These are phyloP conservation scores for Melieria crassipennis DNA, from an alignment of 2,888 invertebrate species.

Conservation along the genomic window DNA sequence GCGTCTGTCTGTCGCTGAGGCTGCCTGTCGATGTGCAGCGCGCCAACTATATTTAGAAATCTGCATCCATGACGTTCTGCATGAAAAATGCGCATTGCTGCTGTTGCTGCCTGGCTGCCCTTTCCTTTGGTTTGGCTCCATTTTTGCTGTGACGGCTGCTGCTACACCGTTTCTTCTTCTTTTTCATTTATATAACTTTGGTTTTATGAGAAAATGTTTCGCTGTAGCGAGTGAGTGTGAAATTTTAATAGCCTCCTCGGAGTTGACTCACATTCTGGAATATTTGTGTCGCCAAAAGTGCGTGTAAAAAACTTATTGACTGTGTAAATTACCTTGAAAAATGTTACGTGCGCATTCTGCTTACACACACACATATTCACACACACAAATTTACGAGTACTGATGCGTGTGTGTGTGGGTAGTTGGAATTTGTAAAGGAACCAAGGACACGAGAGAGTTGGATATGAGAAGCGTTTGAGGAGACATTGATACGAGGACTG, in stretches of 20 bases:
- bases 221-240: constrained; percentile 13
- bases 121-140: too few relatives aligned
- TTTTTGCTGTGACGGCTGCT: neutral
- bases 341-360: constrained; percentile 6
- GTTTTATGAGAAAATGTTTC: too few relatives aligned
- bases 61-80: constrained; percentile 36
- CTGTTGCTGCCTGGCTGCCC: constrained; percentile 8
- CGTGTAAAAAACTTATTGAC: neutral
- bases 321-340: constrained; percentile 11
- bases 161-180: neutral
- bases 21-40: neutral
- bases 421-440: neutral
- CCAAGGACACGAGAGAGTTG: too few relatives aligned
- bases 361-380: neutral
- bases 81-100: constrained; percentile 33
- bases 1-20: neutral
- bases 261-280: constrained; percentile 11
- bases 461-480: too few relatives aligned
- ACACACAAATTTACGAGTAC: neutral
- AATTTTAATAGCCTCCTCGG: constrained; percentile 35
- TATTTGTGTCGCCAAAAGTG: constrained; percentile 27
- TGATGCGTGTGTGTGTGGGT: constrained; percentile 11
- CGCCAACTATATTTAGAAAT: constrained; percentile 31
- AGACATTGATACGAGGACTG: too few relatives aligned
- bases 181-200: neutral